Base-by-base conservation (phyloP, 2,113 vertebrate species). In the Esox niger region DNA sequence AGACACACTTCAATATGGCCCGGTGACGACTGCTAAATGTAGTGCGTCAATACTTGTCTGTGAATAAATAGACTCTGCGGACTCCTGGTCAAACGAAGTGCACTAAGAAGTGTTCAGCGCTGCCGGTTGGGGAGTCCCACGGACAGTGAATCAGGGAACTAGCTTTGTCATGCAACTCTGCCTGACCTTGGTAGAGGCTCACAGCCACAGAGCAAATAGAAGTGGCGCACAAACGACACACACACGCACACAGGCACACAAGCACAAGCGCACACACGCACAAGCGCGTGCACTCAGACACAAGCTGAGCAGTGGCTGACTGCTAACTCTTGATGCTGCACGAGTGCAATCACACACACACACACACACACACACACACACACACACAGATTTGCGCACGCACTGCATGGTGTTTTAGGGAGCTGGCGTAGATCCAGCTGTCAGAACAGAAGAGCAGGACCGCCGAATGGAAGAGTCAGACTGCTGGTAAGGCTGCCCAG, bases 351-450 rank as follows among this genome's bases (percentile, higher is more conserved):
- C 9, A n/a, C 20, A 21, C 52, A 55, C 52, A 5, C 52, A 55
- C 52, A 26, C 52, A 55, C 54, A 56, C 7, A 56, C n/a, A 56
- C 25, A 56, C 54, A 23, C n/a, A 56, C 55, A 57, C 21, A 54
- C 49, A 54, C 49, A 49, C 49, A 54, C 49, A 54, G n/a, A 57
- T 25, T 27, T 25, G 27, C 26, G 27, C 54, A 27, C 25, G 27
- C 55, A 57, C 47, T 23, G 20, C 47, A 52, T 38, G 33, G 11
- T 52, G 38, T 52, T 52, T n/a, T 52, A 52, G 47, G 47, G 47
- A 20, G 55, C 61, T 82, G 76, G 74, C 61, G 23, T 68, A 15
- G 67, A 49, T 68, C 71, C 80, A 82, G 64, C 68, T 76, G 73
- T 75, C 69, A 69, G 70, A 69, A 62, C 64, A 64, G 70, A 69